Percentiles rank a stretch among this genome's conserved stretches.
phyloP scores from a whole-genome alignment of 2,113 vertebrate genomes.

The Polyodon spathula region DNA sequence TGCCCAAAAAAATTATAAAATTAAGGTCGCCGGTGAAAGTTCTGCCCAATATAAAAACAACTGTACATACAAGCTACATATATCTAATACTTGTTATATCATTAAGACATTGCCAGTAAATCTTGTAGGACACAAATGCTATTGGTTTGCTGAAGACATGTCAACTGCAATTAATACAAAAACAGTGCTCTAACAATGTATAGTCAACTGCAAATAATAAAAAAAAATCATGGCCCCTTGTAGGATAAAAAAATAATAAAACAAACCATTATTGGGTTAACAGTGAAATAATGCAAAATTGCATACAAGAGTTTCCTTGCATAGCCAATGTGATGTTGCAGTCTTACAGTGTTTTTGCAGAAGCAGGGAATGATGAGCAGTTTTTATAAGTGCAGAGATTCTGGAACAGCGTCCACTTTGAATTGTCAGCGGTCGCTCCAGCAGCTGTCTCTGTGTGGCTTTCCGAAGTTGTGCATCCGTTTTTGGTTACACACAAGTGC shows the following conservation, averaged over 20 bases:
- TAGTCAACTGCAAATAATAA: neutral
- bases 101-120: slow-evolving; percentile 55
- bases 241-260: no score
- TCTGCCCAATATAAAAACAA: slow-evolving; percentile 54
- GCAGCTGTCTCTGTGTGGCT: neutral
- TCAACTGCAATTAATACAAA: slow-evolving; percentile 18
- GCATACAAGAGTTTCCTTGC: slow-evolving; percentile 28
- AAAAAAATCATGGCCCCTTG: no score
- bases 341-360: slow-evolving; percentile 27
- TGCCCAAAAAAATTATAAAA: slow-evolving; percentile 42
- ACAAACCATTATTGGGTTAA: no score
- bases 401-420: neutral
- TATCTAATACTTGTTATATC: slow-evolving; percentile 49
- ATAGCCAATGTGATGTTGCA: slow-evolving; percentile 34
- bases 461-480: neutral
- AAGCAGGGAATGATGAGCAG: neutral
- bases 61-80: slow-evolving; percentile 53
- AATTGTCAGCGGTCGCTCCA: neutral
- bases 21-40: slow-evolving; percentile 34
- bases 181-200: slow-evolving; percentile 17
- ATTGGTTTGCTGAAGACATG: slow-evolving; percentile 20
- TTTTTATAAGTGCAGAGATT: slow-evolving; percentile 12
- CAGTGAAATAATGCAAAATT: slow-evolving; percentile 16
- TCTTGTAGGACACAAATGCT: slow-evolving; percentile 40
- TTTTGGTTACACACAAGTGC: no score